Evolutionary conservation across 2,797 vertebrate genomes (phyloP).

Genomic region (Cirrhinus molitorella): DNA sequence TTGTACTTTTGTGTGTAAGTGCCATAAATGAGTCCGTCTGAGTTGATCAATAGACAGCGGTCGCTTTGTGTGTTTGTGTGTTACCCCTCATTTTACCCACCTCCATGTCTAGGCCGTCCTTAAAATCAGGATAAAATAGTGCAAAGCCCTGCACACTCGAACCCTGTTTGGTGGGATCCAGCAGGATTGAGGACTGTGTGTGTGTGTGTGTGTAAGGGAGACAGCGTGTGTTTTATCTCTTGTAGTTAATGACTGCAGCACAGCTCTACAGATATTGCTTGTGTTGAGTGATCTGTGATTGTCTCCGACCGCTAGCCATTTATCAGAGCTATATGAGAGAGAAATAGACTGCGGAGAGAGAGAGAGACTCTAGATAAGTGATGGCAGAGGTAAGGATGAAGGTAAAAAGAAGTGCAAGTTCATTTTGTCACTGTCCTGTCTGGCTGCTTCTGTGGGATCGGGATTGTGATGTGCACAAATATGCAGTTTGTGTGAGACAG

Average conservation of each 20-base stretch:
- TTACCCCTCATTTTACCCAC: conserved; percentile 34
- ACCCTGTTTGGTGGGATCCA: not conserved
- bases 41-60: conserved; percentile 75
- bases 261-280: conserved; percentile 45
- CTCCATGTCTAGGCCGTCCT: conserved; percentile 34
- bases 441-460: not conserved
- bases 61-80: conserved; percentile 56
- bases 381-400: conserved; percentile 36
- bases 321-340: conserved; percentile 44
- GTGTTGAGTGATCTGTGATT: conserved; percentile 54
- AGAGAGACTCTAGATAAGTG: conserved; percentile 48
- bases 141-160: not conserved
- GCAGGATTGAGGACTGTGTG: conserved; percentile 23
- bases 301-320: conserved; percentile 46
- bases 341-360: conserved; percentile 30
- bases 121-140: conserved; percentile 4
- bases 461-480: conserved; percentile 6
- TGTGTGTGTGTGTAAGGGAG: conserved; percentile 41
- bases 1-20: conserved; percentile 72
- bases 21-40: conserved; percentile 78
- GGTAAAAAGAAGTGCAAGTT: conserved; percentile 45
- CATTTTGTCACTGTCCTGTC: conserved; percentile 29
- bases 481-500: conserved; percentile 19
- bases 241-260: conserved; percentile 45
- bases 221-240: conserved; percentile 41